A percentile compares a stretch with the other conserved stretches of the same genome.
phyloP scores from a whole-genome alignment of 2,888 invertebrate genomes.

The Ichneumon xanthorius region DNA sequence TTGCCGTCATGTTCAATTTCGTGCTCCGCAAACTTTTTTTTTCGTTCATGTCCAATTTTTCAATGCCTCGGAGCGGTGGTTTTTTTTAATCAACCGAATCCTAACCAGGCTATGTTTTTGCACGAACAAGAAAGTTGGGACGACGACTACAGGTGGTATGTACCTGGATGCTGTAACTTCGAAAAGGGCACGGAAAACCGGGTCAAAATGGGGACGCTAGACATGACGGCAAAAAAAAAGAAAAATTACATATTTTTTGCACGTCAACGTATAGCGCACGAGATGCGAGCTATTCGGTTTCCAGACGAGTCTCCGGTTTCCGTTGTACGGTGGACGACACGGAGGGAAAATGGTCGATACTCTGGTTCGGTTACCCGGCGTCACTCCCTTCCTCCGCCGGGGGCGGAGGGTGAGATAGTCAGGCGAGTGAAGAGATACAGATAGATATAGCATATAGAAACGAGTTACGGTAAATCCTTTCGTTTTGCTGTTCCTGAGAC shows the following conservation, averaged over 20 bases:
- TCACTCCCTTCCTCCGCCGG: constrained; percentile 39
- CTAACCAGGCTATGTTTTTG: not conserved
- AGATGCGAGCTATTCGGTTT: constrained; percentile 50
- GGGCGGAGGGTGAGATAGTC: constrained; percentile 21
- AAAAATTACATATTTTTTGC: not conserved
- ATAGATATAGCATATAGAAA: constrained; percentile 33
- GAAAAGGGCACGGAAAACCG: no score
- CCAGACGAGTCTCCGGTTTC: constrained; percentile 53
- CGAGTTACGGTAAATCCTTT: constrained; percentile 49
- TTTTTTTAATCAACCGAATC: not conserved
- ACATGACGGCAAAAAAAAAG: not conserved
- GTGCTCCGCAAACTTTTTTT: not conserved
- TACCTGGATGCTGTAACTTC: not conserved
- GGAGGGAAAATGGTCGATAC: constrained; percentile 56
- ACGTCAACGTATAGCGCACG: not conserved
- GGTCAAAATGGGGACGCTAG: not conserved
- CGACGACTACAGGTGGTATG: not conserved
- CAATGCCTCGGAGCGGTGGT: not conserved
- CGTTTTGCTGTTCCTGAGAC: constrained; percentile 29
- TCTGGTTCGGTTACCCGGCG: constrained; percentile 55
- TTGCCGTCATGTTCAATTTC: not conserved
- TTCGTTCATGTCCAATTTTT: not conserved
- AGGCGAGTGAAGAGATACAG: constrained; percentile 31
- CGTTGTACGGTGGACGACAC: constrained; percentile 30
- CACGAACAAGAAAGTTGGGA: not conserved